Conservation (phyloP, 2,113 vertebrate species). For the Tachysurus vachellii region DNA sequence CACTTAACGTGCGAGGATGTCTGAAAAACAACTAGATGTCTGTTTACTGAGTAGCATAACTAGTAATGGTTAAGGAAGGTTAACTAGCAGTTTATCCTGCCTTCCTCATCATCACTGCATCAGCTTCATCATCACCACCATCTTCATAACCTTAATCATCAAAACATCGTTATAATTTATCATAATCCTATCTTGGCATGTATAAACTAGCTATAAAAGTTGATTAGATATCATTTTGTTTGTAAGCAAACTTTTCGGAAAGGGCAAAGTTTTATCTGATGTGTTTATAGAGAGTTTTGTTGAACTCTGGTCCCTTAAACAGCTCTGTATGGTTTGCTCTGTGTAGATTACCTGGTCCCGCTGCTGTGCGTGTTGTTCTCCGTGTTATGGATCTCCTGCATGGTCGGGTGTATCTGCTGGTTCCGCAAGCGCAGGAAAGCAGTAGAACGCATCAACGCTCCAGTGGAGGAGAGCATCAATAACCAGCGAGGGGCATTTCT, state of each 20-base stretch:
- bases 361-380: slow-evolving; percentile 83
- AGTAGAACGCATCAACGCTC: slow-evolving; percentile 76
- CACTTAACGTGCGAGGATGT: not conserved
- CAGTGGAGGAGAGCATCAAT: slow-evolving; percentile 82
- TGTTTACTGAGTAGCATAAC: not conserved
- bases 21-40: not conserved
- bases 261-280: not conserved
- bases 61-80: not conserved
- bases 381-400: slow-evolving; percentile 87
- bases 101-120: not conserved
- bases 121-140: not conserved
- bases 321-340: not conserved
- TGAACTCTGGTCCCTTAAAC: not conserved
- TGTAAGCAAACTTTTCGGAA: not conserved
- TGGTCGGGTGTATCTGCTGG: slow-evolving; percentile 89
- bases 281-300: not conserved
- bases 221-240: not conserved
- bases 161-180: no score
- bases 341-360: slow-evolving; percentile 83
- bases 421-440: slow-evolving; percentile 91
- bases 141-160: not conserved
- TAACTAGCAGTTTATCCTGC: not conserved
- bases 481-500: slow-evolving; percentile 89
- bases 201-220: not conserved
- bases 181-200: no score